Percentiles rank a stretch among this genome's conserved stretches.
These are phyloP conservation scores for Xyrichtys novacula DNA, from an alignment of 2,797 vertebrate genomes.

Conservation along the genomic window DNA sequence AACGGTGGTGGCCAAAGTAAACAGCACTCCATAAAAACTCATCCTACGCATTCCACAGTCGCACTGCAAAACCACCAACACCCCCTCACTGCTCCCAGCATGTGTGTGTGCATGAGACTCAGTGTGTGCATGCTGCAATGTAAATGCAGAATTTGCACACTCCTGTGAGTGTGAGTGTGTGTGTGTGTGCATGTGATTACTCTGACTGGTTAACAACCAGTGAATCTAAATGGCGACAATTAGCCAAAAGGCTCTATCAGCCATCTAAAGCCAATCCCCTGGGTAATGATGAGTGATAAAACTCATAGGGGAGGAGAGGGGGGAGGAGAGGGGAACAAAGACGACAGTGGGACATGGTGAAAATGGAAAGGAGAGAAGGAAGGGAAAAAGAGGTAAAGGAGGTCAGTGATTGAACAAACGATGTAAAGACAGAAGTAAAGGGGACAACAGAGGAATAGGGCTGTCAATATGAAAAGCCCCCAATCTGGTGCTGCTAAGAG, in stretches of 20 bases:
- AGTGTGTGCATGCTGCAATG: slow-evolving; percentile 52
- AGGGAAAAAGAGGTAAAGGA: slow-evolving; percentile 22
- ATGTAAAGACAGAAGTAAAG: slow-evolving; percentile 53
- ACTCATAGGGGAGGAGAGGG: slow-evolving; percentile 37
- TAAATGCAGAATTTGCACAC: slow-evolving; percentile 56
- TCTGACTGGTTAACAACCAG: slow-evolving; percentile 83
- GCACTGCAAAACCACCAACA: slow-evolving; percentile 78
- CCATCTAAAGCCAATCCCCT: slow-evolving; percentile 84
- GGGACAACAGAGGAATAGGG: slow-evolving; percentile 55
- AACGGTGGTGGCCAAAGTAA: slow-evolving; percentile 88
- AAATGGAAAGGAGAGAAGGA: slow-evolving; percentile 1
- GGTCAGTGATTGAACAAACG: slow-evolving; percentile 51
- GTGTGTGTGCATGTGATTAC: slow-evolving; percentile 65
- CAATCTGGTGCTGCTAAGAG: slow-evolving; percentile 62
- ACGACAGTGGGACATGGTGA: slow-evolving; percentile 33
- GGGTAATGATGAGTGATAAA: slow-evolving; percentile 86
- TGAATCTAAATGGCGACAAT: slow-evolving; percentile 87
- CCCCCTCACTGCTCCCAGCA: slow-evolving; percentile 69
- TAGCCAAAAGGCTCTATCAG: slow-evolving; percentile 84
- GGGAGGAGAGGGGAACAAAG: slow-evolving; percentile 56
- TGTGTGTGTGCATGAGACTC: slow-evolving; percentile 51
- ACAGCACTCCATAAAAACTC: slow-evolving; percentile 90
- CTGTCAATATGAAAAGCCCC: slow-evolving; percentile 65
- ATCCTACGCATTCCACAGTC: slow-evolving; percentile 85
- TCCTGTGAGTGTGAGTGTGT: slow-evolving; percentile 29